Conservation (phyloP, 1,140 invertebrate species). For the Sinella curviseta region DNA sequence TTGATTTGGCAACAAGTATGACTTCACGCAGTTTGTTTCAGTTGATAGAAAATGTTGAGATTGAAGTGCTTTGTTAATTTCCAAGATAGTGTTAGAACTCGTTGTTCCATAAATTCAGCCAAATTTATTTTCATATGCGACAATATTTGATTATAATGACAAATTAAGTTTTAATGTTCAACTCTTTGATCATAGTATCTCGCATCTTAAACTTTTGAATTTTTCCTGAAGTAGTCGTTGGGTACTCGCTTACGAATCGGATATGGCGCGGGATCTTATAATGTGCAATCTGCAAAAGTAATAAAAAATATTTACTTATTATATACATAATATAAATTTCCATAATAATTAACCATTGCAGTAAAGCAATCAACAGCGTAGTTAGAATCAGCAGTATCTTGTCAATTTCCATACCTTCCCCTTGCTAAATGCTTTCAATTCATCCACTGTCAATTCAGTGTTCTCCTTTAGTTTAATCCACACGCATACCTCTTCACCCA, state of each 20-base stretch:
- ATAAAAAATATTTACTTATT: slow-evolving; percentile 22
- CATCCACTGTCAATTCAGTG: slow-evolving; percentile 54
- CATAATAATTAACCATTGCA: too few relatives aligned
- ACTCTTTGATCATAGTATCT: slow-evolving; percentile 49
- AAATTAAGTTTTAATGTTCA: slow-evolving; percentile 43
- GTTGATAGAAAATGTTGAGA: too few relatives aligned
- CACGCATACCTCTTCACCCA: slow-evolving; percentile 66
- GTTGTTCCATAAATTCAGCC: too few relatives aligned
- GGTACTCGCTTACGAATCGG: slow-evolving; percentile 58
- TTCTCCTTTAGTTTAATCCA: slow-evolving; percentile 60
- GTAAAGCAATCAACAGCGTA: neutral
- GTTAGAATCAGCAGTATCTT: neutral
- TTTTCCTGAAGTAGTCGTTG: slow-evolving; percentile 62
- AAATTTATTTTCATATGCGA: neutral
- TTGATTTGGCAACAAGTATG: too few relatives aligned
- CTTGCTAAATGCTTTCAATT: slow-evolving; percentile 61
- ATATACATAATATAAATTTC: too few relatives aligned
- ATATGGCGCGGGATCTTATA: slow-evolving; percentile 64
- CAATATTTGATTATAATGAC: too few relatives aligned
- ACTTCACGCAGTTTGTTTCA: too few relatives aligned
- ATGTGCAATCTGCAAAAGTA: slow-evolving; percentile 58
- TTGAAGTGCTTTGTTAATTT: too few relatives aligned
- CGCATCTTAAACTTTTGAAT: slow-evolving; percentile 53
- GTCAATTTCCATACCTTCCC: slow-evolving; percentile 57
- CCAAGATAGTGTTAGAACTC: too few relatives aligned